Conservation (phyloP, 1,140 invertebrate species). For the Mycetomoellerius zeteki region DNA sequence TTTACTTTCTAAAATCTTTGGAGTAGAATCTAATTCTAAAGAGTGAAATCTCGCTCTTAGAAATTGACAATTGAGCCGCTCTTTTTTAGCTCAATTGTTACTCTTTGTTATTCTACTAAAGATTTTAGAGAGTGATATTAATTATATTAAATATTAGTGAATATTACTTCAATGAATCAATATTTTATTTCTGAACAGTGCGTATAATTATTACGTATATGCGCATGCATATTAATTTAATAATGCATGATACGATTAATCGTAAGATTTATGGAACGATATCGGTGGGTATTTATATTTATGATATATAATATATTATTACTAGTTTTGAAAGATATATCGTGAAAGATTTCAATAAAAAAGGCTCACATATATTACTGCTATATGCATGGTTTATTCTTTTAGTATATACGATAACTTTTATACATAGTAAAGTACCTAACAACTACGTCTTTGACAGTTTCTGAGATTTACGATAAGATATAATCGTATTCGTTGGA, state of each 20-base stretch:
- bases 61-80: too few relatives aligned
- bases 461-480: constrained; percentile 16
- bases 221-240: background rate
- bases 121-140: too few relatives aligned
- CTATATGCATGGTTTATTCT: background rate
- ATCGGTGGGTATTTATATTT: background rate
- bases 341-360: background rate
- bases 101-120: too few relatives aligned
- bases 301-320: background rate
- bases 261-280: background rate
- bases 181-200: background rate
- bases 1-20: background rate
- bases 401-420: background rate
- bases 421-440: background rate
- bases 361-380: background rate
- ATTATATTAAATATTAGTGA: background rate
- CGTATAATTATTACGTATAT: background rate
- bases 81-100: too few relatives aligned
- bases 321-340: background rate
- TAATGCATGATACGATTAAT: background rate
- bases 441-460: background rate
- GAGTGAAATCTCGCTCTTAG: too few relatives aligned
- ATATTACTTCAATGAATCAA: background rate
- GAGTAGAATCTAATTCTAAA: too few relatives aligned
- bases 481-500: background rate